Base-by-base conservation (phyloP, 1,140 invertebrate genomes). In the Hyles euphorbiae region DNA sequence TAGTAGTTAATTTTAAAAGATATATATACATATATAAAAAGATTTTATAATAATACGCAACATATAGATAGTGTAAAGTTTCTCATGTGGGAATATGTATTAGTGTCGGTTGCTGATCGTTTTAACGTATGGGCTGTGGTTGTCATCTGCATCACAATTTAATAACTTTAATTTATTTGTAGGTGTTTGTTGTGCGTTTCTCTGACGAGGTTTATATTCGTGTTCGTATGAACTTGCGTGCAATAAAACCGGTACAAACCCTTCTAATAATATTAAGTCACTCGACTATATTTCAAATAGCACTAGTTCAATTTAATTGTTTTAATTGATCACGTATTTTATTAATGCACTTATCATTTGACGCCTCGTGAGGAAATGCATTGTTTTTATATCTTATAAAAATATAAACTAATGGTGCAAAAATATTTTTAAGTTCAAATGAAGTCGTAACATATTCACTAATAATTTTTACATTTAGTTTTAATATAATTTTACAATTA, bases 111-210 rank as follows among this genome's bases (percentile, higher is more conserved):
- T 40, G 36, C 36, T 40, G 36, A 40, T 40, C 36, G 36, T 40
- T 40, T 10, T 48, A 11, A 5, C 46, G 46, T 48, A 48, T 67
- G 63, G 75, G 78, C 82, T 83, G 78, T 81, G 82, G 80, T 80
- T 80, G 65, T 75, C 69, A 76, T 75, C 70, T 72, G 70, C 73
- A 82, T 80, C 76, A 81, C 75, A 80, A 76, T 67, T 68, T 68
- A 65, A 63, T 70, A 61, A 62, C 60, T 64, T 58, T 67, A 58
- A 45, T 62, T 63, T 63, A 56, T 60, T 63, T 61, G 55, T 54
- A 47, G 34, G 59, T 57, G 5, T 56, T 45, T 12, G 58, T 56
- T 53, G 56, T 52, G 4, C 12, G n/a, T 34, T 54, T 54, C 12
- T 11, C 8, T 10, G 22, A 40, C 7, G 10, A 40, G 32, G 43